These are phyloP conservation scores for Kradibia gibbosae DNA, from an alignment of 1,140 invertebrate genomes.

Conservation along the genomic window DNA sequence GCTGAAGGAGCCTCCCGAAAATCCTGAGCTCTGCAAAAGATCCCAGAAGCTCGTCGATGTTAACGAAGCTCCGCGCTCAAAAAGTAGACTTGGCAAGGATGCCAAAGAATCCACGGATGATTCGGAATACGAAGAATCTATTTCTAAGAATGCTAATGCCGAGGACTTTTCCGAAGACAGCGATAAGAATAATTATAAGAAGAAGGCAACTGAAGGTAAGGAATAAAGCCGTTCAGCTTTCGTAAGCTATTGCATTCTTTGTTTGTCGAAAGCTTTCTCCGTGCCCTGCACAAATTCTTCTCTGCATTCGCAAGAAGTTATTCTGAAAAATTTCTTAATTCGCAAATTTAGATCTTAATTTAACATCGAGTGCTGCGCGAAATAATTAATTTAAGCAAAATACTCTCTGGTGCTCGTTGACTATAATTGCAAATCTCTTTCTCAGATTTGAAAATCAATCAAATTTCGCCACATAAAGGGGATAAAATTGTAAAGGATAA, in stretches of 20 bases:
- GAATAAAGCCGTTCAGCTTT: no score
- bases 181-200: conserved; percentile 12
- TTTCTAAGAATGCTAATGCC: conserved; percentile 5
- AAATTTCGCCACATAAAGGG: not conserved
- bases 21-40: not conserved
- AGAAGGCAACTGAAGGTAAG: conserved; percentile 27
- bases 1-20: not conserved
- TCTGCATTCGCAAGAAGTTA: no score
- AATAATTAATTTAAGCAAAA: no score
- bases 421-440: no score
- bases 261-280: no score
- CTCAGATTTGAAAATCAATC: not conserved
- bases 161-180: not conserved
- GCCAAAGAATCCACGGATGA: conserved; percentile 33
- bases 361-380: no score
- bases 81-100: conserved; percentile 17
- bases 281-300: no score
- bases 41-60: not conserved
- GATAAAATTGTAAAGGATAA: conserved; percentile 15
- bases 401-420: not conserved
- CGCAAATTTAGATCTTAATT: no score
- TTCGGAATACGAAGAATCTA: conserved; percentile 27
- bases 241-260: no score
- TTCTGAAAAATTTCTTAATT: no score
- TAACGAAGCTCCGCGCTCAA: not conserved